A percentile compares a stretch with the other conserved stretches of the same genome.
phyloP scores from a whole-genome alignment of 2,797 vertebrate species.

The Hephaestus fuliginosus region DNA sequence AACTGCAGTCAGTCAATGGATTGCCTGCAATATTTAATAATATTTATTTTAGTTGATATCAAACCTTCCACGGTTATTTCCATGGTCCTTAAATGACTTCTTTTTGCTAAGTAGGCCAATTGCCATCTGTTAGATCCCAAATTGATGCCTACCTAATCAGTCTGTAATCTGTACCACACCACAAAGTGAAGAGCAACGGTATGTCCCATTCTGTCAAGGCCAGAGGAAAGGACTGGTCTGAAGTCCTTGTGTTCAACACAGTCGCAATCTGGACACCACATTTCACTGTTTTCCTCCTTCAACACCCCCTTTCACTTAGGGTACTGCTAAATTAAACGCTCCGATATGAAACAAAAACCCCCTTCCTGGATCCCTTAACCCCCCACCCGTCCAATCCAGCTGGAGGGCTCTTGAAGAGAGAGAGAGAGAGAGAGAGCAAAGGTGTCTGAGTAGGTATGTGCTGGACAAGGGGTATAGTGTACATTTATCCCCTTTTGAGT shows the following conservation, averaged over 20 bases:
- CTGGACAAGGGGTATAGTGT: slow-evolving; percentile 24
- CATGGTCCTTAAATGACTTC: slow-evolving; percentile 5
- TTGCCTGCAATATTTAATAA: slow-evolving; percentile 11
- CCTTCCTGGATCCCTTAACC: slow-evolving; percentile 60
- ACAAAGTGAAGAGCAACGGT: slow-evolving; percentile 48
- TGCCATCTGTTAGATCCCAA: slow-evolving; percentile 33
- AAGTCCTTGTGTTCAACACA: slow-evolving; percentile 33
- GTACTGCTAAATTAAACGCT: slow-evolving; percentile 63
- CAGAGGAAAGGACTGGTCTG: slow-evolving; percentile 25
- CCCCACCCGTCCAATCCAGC: slow-evolving; percentile 25
- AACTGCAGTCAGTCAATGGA: neutral
- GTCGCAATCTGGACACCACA: slow-evolving; percentile 73
- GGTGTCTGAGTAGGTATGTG: slow-evolving; percentile 29
- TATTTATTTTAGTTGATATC: no score
- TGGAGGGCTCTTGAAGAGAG: slow-evolving; percentile 44
- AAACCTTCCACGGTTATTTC: slow-evolving; percentile 33
- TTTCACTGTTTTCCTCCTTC: slow-evolving; percentile 50
- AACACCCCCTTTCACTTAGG: slow-evolving; percentile 48
- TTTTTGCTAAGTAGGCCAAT: slow-evolving; percentile 25
- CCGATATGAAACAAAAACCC: slow-evolving; percentile 63
- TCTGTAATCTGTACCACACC: slow-evolving; percentile 51
- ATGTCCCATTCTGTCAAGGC: slow-evolving; percentile 41
- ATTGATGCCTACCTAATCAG: slow-evolving; percentile 41
- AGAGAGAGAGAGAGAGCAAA: slow-evolving; percentile 28
- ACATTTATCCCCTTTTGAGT: slow-evolving; percentile 19